These are phyloP conservation scores for Stenodema calcarata DNA, from an alignment of 2,888 invertebrate genomes.

Conservation along the genomic window DNA sequence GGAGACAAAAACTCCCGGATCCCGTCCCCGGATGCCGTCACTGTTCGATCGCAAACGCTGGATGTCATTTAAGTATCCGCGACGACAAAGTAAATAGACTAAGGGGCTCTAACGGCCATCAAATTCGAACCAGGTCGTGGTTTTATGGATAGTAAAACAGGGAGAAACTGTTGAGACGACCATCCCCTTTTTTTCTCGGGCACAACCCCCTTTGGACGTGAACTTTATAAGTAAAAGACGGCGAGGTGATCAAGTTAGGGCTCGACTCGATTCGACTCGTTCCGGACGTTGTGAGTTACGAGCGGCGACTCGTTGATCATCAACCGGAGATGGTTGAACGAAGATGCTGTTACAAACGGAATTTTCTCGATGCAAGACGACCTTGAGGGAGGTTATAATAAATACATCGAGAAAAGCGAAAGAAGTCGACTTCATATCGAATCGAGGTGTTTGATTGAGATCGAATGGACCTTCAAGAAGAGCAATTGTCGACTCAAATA, in stretches of 20 bases:
- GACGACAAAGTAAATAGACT: conserved; percentile 37
- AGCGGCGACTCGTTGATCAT: no score
- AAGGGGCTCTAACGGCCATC: conserved; percentile 32
- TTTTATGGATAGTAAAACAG: conserved; percentile 42
- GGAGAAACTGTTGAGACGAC: neutral
- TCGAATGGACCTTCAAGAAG: no score
- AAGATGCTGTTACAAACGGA: no score
- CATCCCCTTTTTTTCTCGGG: neutral
- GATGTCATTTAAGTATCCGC: conserved; percentile 3
- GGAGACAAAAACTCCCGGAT: neutral
- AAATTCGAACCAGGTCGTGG: conserved; percentile 45
- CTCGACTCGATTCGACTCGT: no score
- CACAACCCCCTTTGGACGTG: neutral
- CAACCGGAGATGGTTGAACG: no score
- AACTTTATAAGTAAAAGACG: conserved; percentile 22
- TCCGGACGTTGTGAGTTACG: no score
- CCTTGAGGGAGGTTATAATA: no score
- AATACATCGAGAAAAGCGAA: no score
- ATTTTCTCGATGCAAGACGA: no score
- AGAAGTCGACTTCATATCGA: no score
- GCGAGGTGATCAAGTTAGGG: neutral
- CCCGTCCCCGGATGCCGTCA: neutral
- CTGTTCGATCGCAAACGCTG: neutral
- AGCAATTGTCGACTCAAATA: no score
- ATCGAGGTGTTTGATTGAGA: no score